Base-by-base conservation (phyloP, 2,888 invertebrate genomes). In the Gymnoscelis rufifasciata region DNA sequence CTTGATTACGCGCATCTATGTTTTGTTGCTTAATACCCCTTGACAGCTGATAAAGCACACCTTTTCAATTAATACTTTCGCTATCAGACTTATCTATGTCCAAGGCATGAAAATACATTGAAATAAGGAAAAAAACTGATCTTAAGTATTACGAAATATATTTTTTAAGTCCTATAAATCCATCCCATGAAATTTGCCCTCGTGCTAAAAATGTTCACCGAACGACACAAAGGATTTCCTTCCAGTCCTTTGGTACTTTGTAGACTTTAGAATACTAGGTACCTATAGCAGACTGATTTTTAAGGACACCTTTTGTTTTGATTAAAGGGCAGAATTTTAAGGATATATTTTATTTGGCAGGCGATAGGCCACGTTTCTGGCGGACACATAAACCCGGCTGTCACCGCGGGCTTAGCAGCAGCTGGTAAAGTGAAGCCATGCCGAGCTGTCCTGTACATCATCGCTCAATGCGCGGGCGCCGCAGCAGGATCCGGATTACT, bases 351-450 rank as follows among this genome's bases (percentile, higher is more conserved):
- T 43, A 43, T 7, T 44, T 33, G 50, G 39, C 80, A 95, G 95
- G 90, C 93, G 39, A 91, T 96, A 59, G 96, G 95, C 2, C 95
- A 96, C 79, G 91, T 96, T 41, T 96, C 96, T 47, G 97, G 97
- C 1, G 96, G 95, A 7, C 97, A 97, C 79, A 90, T 97, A 51
- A 98, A 98, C 89, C 97, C 97, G 1, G 97, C 97, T 0, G 96
- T 98, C 30, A 97, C 97, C 3, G 76, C 90, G 11, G 96, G 94
- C 1, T 90, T 97, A 82, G 82, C 95, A 42, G 91, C 93, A 7
- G 92, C 93, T 6, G 95, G 97, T 6, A 93, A 94, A 65, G 93
- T 96, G 41, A 92, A 93, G 59, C 81, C 95, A 0, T 74, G 92
- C 23, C 92, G 95, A 56, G 94, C 93, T 0, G 36, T 95, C 1